Base-by-base conservation (phyloP, 2,797 vertebrate genomes). In the Sparidentex hasta region DNA sequence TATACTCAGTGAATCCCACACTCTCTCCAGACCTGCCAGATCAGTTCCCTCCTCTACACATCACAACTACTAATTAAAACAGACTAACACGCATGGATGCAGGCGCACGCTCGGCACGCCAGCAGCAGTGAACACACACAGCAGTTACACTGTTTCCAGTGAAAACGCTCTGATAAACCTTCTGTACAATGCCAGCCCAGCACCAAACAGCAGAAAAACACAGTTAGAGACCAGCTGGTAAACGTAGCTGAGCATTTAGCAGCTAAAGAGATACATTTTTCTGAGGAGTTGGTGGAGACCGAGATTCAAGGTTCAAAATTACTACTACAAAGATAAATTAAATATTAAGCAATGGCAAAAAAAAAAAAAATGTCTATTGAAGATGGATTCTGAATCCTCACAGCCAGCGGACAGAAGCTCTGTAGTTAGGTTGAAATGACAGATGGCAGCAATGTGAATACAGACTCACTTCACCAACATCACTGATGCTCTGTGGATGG, bases 1-100 rank as follows among this genome's bases (percentile, higher is more conserved):
- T 68, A 54, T 14, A 25, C 55, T 66, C 44, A 25, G 59, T 65
- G 47, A 65, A 61, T 59, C 27, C 55, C 18, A 17, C 59, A 44
- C 38, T 17, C 41, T 41, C 61, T 75, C 58, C 16, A 41, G 51
- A 70, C 43, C 54, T 29, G 48, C 66, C 27, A 41, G 46, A 71
- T 59, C 61, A 75, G 8, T 41, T 56, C 47, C 23, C 48, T 23
- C 20, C 46, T 57, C 52, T 14, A 16, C 52, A 69, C 46, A 18
- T 41, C 18, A 1, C 71, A 48, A 48, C 38, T 38, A 33, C 59
- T 8, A 46, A 58, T 52, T 33, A 51, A 59, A 13, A 68, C 8
- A 38, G 50, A 25, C n/a, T n/a, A 41, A 8, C 50, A 14, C 5
- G 5, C 16, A 5, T 33, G 44, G n/a, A 55, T 7, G 0, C 51